These are phyloP conservation scores for Neodiprion pinetum DNA, from an alignment of 1,140 invertebrate species.

Conservation along the genomic window DNA sequence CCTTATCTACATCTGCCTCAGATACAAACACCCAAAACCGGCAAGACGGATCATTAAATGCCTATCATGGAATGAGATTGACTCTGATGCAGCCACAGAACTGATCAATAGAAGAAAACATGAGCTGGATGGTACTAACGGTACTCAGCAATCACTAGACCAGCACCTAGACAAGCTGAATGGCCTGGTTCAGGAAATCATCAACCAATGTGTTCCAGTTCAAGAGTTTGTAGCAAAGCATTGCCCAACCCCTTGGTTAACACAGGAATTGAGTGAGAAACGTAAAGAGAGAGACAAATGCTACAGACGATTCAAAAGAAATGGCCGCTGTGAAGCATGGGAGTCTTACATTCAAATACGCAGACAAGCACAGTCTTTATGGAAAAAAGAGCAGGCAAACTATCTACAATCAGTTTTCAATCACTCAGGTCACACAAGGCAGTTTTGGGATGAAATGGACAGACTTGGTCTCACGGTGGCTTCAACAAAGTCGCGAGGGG, in stretches of 20 bases:
- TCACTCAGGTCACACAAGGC: not conserved
- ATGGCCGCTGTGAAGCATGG: not conserved
- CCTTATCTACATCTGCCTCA: constrained; percentile 12
- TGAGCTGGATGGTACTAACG: not conserved
- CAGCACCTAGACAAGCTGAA: too few relatives aligned
- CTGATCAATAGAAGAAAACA: not conserved
- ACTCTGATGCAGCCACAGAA: not conserved
- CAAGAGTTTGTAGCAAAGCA: not conserved
- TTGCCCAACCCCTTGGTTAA: not conserved
- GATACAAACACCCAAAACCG: not conserved
- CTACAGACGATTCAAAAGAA: not conserved
- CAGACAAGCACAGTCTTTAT: too few relatives aligned
- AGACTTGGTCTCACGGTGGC: not conserved
- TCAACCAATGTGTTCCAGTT: not conserved
- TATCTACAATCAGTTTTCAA: not conserved
- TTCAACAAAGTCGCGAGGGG: not conserved
- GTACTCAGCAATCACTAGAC: not conserved
- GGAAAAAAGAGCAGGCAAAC: not conserved
- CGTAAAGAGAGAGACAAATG: not conserved
- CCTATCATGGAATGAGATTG: not conserved
- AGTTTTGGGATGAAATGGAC: not conserved
- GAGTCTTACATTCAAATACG: not conserved
- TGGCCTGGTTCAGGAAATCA: not conserved
- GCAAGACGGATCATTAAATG: not conserved
- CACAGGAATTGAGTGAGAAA: not conserved